Percentiles rank a stretch among this genome's conserved stretches.
Evolutionary conservation across 2,888 invertebrate genomes (phyloP).

Genomic region (Stenodera caucasica): DNA sequence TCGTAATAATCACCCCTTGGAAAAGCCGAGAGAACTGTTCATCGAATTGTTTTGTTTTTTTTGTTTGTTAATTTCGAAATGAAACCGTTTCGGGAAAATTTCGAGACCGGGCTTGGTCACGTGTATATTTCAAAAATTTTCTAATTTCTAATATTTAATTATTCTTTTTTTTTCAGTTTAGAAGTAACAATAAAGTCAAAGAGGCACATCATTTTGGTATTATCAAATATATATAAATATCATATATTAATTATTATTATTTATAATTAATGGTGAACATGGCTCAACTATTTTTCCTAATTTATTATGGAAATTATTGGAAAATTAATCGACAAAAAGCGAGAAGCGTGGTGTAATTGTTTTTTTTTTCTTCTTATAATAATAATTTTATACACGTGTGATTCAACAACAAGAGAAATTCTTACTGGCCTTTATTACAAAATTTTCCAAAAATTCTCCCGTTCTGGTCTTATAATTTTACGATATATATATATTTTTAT

Average conservation of each 20-base stretch:
- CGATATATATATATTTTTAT: too few species aligned
- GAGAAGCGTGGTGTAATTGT: slow-evolving; percentile 34
- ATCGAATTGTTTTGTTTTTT: slow-evolving; percentile 28
- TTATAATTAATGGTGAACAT: slow-evolving; percentile 43
- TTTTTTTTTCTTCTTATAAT: too few species aligned
- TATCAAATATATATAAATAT: slow-evolving; percentile 41
- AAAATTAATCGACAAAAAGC: slow-evolving; percentile 31
- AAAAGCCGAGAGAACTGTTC: too few species aligned
- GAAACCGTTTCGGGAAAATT: slow-evolving; percentile 39
- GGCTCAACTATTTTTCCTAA: slow-evolving; percentile 35
- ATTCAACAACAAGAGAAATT: slow-evolving; percentile 30
- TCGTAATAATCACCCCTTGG: slow-evolving; percentile 23
- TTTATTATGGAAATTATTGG: too few species aligned
- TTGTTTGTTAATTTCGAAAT: background rate
- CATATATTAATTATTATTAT: background rate
- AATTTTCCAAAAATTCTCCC: too few species aligned
- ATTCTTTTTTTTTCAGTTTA: too few species aligned
- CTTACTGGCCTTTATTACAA: slow-evolving; percentile 19
- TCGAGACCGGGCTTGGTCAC: slow-evolving; percentile 49
- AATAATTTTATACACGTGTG: slow-evolving; percentile 28
- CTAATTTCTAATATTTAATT: too few species aligned
- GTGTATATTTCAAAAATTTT: slow-evolving; percentile 35
- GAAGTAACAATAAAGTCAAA: slow-evolving; percentile 44
- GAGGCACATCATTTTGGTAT: slow-evolving; percentile 54
- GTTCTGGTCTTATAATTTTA: too few species aligned